A percentile compares a stretch with the other conserved stretches of the same genome.
These are phyloP conservation scores for Microtus oregoni DNA, from an alignment of 2,113 vertebrate species.

Conservation along the genomic window DNA sequence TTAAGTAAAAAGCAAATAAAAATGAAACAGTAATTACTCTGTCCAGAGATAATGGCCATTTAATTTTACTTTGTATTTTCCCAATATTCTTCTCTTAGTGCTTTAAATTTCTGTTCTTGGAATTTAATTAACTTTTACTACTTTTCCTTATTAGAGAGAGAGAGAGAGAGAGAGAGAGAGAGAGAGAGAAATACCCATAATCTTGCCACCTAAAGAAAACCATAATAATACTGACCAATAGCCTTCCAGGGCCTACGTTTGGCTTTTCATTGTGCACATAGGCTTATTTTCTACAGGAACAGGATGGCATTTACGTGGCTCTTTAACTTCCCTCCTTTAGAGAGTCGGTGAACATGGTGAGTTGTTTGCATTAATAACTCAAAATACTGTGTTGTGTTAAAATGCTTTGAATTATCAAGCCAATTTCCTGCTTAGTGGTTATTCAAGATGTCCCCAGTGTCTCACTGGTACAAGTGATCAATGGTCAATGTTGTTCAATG, in stretches of 20 bases:
- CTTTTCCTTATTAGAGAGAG: background rate
- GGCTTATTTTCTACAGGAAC: background rate
- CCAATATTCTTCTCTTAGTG: background rate
- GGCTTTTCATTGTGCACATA: background rate
- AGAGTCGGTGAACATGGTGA: background rate
- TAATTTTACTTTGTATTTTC: slow-evolving; percentile 27
- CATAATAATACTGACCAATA: background rate
- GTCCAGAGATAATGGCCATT: background rate
- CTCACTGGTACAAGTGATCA: background rate
- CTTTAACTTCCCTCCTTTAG: background rate
- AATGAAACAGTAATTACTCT: background rate
- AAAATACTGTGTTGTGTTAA: background rate
- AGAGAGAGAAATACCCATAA: background rate
- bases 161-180: background rate
- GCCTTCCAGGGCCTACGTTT: background rate
- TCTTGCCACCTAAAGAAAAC: background rate
- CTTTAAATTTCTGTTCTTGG: background rate
- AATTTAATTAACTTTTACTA: slow-evolving; percentile 47
- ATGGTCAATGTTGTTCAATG: background rate
- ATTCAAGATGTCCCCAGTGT: background rate
- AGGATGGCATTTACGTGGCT: background rate
- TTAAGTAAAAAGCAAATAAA: slow-evolving; percentile 31
- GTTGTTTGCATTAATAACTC: slow-evolving; percentile 24
- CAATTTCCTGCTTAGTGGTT: background rate
- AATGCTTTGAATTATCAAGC: background rate